A percentile compares a stretch with the other conserved stretches of the same genome.
Conservation (phyloP, 1,140 invertebrate species). For the Sarcophaga peregrina region DNA sequence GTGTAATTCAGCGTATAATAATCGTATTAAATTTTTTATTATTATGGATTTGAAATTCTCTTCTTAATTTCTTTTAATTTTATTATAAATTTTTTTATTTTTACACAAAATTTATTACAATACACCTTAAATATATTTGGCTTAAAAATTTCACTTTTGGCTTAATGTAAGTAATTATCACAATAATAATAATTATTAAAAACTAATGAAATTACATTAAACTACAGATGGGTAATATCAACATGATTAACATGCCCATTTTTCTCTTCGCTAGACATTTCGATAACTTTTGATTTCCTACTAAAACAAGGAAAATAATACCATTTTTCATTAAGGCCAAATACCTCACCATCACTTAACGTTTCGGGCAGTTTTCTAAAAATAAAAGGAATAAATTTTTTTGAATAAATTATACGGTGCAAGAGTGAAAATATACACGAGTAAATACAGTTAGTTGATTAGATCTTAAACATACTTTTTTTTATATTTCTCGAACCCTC, state of each 20-base stretch:
- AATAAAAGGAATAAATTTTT: conserved; percentile 22
- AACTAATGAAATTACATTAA: conserved; percentile 6
- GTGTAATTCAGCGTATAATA: too few species aligned
- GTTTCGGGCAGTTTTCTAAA: conserved; percentile 69
- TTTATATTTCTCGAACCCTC: too few species aligned
- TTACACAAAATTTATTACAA: too few species aligned
- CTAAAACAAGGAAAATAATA: conserved; percentile 59
- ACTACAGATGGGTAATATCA: conserved; percentile 9
- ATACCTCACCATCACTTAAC: conserved; percentile 71
- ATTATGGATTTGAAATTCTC: too few species aligned
- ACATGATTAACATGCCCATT: neutral
- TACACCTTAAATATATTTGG: too few species aligned
- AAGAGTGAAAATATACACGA: too few species aligned
- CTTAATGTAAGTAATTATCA: neutral
- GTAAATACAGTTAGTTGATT: too few species aligned
- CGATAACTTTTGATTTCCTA: conserved; percentile 47
- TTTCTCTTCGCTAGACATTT: neutral
- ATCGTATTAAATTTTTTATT: too few species aligned
- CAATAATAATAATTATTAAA: neutral
- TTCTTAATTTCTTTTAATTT: too few species aligned
- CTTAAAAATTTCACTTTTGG: too few species aligned
- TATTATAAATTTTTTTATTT: too few species aligned
- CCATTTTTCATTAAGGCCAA: conserved; percentile 69
- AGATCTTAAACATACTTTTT: too few species aligned
- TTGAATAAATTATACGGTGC: neutral